Evolutionary conservation across 2,113 vertebrate genomes (phyloP).

Genomic region (Sturnus vulgaris): DNA sequence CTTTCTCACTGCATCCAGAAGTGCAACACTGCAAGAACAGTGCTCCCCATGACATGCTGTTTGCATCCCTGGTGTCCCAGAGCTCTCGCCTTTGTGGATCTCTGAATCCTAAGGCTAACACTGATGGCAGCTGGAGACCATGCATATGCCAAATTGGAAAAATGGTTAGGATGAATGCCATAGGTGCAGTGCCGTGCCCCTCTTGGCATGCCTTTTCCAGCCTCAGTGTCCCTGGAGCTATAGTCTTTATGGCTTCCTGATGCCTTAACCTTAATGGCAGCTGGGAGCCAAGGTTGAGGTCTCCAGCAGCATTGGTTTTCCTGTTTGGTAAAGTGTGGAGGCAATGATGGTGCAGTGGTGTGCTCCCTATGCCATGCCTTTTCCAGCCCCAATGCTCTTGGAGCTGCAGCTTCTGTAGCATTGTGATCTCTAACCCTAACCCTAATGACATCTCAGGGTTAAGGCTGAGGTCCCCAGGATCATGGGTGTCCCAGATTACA

Average conservation of each 20-base stretch:
- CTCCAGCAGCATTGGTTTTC: neutral
- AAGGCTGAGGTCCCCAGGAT: neutral
- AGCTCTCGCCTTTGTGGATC: neutral
- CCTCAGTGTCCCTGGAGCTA: no score
- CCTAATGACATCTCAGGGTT: neutral
- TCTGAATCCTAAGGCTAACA: neutral
- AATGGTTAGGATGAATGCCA: neutral
- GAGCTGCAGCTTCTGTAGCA: neutral
- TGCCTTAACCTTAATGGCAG: neutral
- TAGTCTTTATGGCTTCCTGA: no score
- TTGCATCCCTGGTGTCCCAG: neutral
- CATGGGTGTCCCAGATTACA: neutral
- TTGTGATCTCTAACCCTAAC: neutral
- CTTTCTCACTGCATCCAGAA: neutral
- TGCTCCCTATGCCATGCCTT: neutral
- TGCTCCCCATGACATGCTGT: neutral
- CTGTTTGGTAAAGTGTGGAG: neutral
- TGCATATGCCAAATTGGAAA: neutral
- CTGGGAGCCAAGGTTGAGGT: neutral
- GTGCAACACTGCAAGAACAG: neutral
- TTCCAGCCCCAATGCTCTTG: neutral
- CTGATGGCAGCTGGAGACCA: neutral
- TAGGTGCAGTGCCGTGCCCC: fast-evolving
- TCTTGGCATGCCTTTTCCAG: neutral
- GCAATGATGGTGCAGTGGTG: fast-evolving